Base-by-base conservation (phyloP, 2,797 vertebrate genomes). In the Hydrophis major region DNA sequence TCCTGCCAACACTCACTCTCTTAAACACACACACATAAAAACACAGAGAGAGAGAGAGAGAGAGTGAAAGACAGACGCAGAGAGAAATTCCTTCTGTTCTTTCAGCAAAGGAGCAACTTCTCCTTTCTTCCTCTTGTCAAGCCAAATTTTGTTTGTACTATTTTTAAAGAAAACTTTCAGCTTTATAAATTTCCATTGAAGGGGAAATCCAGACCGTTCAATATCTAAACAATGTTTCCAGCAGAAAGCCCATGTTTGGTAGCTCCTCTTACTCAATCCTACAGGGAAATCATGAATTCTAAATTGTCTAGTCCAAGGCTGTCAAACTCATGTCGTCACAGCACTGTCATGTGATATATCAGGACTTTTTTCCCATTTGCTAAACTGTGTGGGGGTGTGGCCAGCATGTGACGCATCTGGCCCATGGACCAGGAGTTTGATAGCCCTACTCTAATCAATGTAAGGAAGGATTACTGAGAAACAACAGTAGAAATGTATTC, bases 271-370 rank as follows among this genome's bases (percentile, higher is more conserved):
- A 60, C 2, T 22, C 57, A 61, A 32, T 59, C 28, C 57, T 14
- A 28, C 12, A 47, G 60, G 37, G 8, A 7, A 61, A 1, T 47
- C 57, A 47, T 61, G 59, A 89, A 2, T 22, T 57, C 32, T 42
- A 10, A 32, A 27, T 14, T 14, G 18, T 53, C 60, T 18, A 12
- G 18, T n/a, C 13, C 22, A 28, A 1, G 10, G 60, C 1, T 63
- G 8, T 63, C 60, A 63, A 28, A 63, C 6, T 25, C 20, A 6
- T 1, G 1, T 27, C 3, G 20, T 7, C 59, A 59, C 6, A 3
- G 8, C 7, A 0, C 3, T 1, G 0, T 25, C 60, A 63, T 10
- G 11, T 27, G 10, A 10, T 0, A 47, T 27, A 61, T 27, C 60
- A 4, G 0, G 8, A 61, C 60, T 61, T 25, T 22, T 22, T 0